These are phyloP conservation scores for Aradophagus sp. DNA, from an alignment of 1,140 invertebrate species.

Conservation along the genomic window DNA sequence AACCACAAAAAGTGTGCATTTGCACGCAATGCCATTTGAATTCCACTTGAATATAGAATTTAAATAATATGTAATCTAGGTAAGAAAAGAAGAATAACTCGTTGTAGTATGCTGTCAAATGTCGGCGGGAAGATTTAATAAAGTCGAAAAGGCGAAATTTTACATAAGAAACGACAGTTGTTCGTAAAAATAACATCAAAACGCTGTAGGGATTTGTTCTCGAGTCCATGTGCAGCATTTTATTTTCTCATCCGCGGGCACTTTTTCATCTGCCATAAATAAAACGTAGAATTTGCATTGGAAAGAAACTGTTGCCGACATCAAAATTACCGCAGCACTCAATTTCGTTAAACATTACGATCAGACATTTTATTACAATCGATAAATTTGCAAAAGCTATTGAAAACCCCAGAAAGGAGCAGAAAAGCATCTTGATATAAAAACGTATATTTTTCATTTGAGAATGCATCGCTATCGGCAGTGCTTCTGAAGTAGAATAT, in stretches of 20 bases:
- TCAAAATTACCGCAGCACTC: conserved; percentile 55
- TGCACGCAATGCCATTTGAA: no score
- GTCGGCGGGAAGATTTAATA: not conserved
- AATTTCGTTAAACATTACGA: conserved; percentile 54
- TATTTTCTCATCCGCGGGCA: conserved; percentile 13
- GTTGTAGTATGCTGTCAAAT: no score
- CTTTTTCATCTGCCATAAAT: conserved; percentile 34
- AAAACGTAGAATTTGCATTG: conserved; percentile 40
- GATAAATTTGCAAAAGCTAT: conserved; percentile 45
- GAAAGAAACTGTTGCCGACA: conserved; percentile 40
- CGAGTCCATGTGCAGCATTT: no score
- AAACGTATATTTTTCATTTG: conserved; percentile 58
- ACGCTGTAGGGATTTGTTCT: conserved; percentile 12
- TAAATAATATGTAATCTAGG: no score
- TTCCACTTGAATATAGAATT: no score
- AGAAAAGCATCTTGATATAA: conserved; percentile 51
- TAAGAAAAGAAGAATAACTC: no score
- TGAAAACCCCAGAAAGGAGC: no score
- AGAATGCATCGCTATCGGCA: conserved; percentile 49
- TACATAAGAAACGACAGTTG: conserved; percentile 16
- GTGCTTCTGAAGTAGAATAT: conserved; percentile 49
- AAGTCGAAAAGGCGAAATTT: not conserved
- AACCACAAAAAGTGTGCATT: no score
- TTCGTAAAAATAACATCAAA: no score
- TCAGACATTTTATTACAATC: conserved; percentile 50